A percentile compares a stretch with the other conserved stretches of the same genome.
These are phyloP conservation scores for Dasyurus viverrinus DNA, from an alignment of 2,113 vertebrate genomes.

Conservation along the genomic window DNA sequence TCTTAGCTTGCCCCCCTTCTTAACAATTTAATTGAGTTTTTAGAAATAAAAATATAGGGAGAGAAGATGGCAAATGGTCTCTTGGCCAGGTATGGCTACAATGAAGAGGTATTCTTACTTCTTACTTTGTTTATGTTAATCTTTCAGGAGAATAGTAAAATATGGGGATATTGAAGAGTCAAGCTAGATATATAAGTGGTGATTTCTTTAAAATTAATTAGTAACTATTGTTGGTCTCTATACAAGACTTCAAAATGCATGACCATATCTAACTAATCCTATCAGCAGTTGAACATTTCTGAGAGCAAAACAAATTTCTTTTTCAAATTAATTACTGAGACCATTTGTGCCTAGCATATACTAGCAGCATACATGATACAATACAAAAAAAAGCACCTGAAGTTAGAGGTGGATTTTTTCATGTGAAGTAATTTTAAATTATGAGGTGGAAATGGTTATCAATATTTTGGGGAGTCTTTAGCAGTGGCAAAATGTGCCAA, in stretches of 20 bases:
- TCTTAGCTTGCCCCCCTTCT: not conserved
- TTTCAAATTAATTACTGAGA: constrained; percentile 49
- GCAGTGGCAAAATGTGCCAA: constrained; percentile 34
- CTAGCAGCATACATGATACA: constrained; percentile 54
- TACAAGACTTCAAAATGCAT: constrained; percentile 27
- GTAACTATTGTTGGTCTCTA: constrained; percentile 23
- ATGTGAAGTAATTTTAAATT: constrained; percentile 58
- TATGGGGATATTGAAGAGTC: constrained; percentile 24
- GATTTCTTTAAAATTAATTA: constrained; percentile 22
- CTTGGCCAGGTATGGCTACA: constrained; percentile 26
- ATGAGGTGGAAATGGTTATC: constrained; percentile 15
- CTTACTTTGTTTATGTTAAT: constrained; percentile 61
- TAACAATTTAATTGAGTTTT: not conserved
- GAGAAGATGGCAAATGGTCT: not conserved
- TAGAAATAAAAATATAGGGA: not conserved
- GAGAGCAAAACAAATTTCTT: constrained; percentile 51
- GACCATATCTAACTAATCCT: constrained; percentile 30
- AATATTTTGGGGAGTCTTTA: not conserved
- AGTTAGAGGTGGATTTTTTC: constrained; percentile 39
- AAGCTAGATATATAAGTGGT: not conserved
- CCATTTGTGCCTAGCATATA: constrained; percentile 51
- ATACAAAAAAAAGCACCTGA: constrained; percentile 37
- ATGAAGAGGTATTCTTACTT: constrained; percentile 30
- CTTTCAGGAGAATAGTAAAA: constrained; percentile 38
- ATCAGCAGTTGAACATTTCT: not conserved